A percentile compares a stretch with the other conserved stretches of the same genome.
These are phyloP conservation scores for Drosophila setifemur DNA, from an alignment of 1,140 invertebrate species.

Conservation along the genomic window DNA sequence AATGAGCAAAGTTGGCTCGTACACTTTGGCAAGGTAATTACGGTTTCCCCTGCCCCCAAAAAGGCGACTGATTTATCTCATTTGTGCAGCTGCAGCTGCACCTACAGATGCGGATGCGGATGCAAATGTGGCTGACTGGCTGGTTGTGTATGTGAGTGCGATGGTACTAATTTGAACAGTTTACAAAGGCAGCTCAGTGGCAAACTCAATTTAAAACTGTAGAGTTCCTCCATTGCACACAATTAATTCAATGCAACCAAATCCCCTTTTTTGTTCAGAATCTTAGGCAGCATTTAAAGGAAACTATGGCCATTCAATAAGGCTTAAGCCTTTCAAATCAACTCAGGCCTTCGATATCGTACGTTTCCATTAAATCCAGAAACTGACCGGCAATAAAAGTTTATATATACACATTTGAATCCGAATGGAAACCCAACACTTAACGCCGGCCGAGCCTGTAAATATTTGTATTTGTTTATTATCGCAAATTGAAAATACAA, in stretches of 20 bases:
- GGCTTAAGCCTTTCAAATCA: slow-evolving; percentile 16
- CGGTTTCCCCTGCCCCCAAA: slow-evolving; percentile 14
- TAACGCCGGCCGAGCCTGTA: background rate
- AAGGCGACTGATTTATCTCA: slow-evolving; percentile 37
- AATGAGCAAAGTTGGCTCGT: slow-evolving; percentile 52
- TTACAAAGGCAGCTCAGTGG: background rate
- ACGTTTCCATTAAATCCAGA: background rate
- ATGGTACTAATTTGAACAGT: slow-evolving; percentile 33
- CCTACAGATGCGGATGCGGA: slow-evolving; percentile 16
- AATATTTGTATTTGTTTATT: slow-evolving; percentile 44
- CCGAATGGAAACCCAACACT: too few relatives aligned
- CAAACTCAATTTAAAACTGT: slow-evolving; percentile 24
- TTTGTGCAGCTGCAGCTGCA: slow-evolving; percentile 10
- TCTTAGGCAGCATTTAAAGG: slow-evolving; percentile 14
- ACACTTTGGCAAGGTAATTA: slow-evolving; percentile 59
- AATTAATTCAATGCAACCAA: slow-evolving; percentile 23
- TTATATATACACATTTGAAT: too few relatives aligned
- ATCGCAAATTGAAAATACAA: slow-evolving; percentile 50
- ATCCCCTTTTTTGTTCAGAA: background rate
- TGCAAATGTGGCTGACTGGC: too few relatives aligned
- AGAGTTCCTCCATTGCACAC: slow-evolving; percentile 20
- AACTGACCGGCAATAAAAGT: background rate
- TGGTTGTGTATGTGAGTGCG: slow-evolving; percentile 10
- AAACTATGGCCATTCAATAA: slow-evolving; percentile 21
- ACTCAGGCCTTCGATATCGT: background rate